These are phyloP conservation scores for Pandemis cinnamomeana DNA, from an alignment of 2,888 invertebrate genomes.

Conservation along the genomic window DNA sequence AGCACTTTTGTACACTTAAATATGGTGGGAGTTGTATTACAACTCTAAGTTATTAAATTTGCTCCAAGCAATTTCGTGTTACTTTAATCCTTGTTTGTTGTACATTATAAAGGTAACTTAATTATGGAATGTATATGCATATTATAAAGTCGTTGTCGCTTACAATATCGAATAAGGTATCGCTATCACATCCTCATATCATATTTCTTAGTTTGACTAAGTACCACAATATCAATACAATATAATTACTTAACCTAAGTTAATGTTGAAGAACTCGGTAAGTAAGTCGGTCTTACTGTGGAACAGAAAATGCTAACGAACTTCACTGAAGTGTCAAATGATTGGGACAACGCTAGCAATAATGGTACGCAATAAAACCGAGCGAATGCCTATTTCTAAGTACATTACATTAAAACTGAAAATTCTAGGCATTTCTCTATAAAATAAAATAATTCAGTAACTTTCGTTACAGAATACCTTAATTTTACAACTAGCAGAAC, in stretches of 20 bases:
- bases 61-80: not conserved
- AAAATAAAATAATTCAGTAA: constrained; percentile 10
- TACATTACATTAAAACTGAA: constrained; percentile 26
- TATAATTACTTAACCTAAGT: constrained; percentile 49
- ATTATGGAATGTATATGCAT: constrained; percentile 35
- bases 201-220: constrained; percentile 62
- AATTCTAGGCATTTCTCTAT: not conserved
- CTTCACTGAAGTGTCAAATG: constrained; percentile 22
- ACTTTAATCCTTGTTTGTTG: constrained; percentile 9
- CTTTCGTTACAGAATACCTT: constrained; percentile 2
- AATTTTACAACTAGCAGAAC: constrained; percentile 12
- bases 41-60: not conserved
- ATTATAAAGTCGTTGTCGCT: constrained; percentile 30
- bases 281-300: constrained; percentile 40
- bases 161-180: constrained; percentile 45
- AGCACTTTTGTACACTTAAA: not conserved
- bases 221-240: constrained; percentile 52
- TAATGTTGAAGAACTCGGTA: constrained; percentile 46
- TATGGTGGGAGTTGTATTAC: constrained; percentile 5
- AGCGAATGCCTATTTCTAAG: constrained; percentile 13
- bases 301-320: constrained; percentile 5
- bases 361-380: constrained; percentile 17
- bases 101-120: constrained; percentile 33
- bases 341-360: constrained; percentile 20
- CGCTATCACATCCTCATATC: constrained; percentile 56